Evolutionary conservation across 2,113 vertebrate species (phyloP).

Genomic region (Aptenodytes patagonicus): DNA sequence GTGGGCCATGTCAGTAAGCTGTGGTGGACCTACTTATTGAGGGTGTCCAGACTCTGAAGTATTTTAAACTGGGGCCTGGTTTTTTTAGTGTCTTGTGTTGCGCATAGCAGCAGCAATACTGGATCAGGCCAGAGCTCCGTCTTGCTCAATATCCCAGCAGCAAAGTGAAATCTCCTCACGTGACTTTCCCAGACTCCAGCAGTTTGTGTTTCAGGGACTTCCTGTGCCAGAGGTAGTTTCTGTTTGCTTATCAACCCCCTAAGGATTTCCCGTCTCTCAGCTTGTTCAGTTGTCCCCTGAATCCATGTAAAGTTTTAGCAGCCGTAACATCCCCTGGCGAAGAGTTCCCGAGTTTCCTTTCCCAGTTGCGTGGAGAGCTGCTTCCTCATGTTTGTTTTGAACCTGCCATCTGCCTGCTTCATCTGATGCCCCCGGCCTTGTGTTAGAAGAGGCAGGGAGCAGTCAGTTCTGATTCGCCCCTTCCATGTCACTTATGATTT

Average conservation of each 20-base stretch:
- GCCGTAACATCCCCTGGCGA: neutral
- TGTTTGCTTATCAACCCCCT: constrained; percentile 19
- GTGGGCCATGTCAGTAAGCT: neutral
- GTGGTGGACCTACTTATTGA: neutral
- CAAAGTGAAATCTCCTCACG: neutral
- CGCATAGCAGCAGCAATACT: neutral
- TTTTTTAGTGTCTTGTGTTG: neutral
- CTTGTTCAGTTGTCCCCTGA: constrained; percentile 35
- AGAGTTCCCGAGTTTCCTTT: constrained; percentile 41
- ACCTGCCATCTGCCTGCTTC: constrained; percentile 48
- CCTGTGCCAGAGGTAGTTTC: constrained; percentile 7
- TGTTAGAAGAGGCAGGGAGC: neutral
- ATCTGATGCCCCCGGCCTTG: neutral
- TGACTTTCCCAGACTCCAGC: neutral
- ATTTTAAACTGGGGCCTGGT: neutral
- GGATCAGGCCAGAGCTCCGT: neutral
- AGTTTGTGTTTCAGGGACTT: constrained; percentile 35
- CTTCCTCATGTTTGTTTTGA: constrained; percentile 46
- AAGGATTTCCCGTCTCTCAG: constrained; percentile 18
- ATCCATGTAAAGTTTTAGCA: constrained; percentile 43
- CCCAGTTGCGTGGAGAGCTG: neutral
- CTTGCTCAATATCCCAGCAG: neutral
- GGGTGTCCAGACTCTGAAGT: neutral
- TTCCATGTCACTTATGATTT: neutral
- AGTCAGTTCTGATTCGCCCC: constrained; percentile 37